phyloP scores from a whole-genome alignment of 2,888 invertebrate species.

The Melanostoma scalare region DNA sequence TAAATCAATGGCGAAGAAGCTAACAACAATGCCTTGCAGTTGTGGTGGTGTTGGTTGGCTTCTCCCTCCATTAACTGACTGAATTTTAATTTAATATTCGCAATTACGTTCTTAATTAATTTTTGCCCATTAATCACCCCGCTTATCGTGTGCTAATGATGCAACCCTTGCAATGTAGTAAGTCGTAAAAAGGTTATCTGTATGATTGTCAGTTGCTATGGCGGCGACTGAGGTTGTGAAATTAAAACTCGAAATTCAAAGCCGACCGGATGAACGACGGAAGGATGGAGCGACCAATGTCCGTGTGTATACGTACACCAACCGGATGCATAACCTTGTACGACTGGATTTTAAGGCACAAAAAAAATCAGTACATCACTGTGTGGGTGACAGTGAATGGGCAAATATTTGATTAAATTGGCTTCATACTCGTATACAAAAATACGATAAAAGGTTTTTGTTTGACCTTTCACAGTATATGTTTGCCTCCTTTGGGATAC shows the following conservation, averaged over 20 bases:
- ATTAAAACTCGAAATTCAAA: conserved; percentile 40
- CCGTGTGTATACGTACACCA: conserved; percentile 36
- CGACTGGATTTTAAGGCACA: conserved; percentile 34
- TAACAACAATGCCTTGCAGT: neutral
- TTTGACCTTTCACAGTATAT: conserved; percentile 41
- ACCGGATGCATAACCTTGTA: conserved; percentile 59
- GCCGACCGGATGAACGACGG: conserved; percentile 45
- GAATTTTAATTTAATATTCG: conserved; percentile 67
- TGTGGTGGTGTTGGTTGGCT: neutral
- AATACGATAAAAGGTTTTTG: conserved; percentile 44
- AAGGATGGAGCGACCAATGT: conserved; percentile 28
- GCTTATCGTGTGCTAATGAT: conserved; percentile 27
- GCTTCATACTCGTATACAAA: conserved; percentile 37
- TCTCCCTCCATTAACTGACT: conserved; percentile 1
- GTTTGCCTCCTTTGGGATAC: conserved; percentile 22
- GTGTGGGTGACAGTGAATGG: conserved; percentile 5
- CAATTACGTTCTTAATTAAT: conserved; percentile 66
- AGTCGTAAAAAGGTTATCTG: conserved; percentile 25
- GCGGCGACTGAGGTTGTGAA: conserved; percentile 36
- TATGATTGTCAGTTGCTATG: conserved; percentile 5
- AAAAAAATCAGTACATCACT: conserved; percentile 6
- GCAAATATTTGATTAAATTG: conserved; percentile 61
- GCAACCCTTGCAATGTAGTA: conserved; percentile 27
- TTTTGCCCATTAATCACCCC: conserved; percentile 50
- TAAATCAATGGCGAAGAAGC: conserved; percentile 14